phyloP scores from a whole-genome alignment of 2,888 invertebrate species.

The Drosophila imparisetae region DNA sequence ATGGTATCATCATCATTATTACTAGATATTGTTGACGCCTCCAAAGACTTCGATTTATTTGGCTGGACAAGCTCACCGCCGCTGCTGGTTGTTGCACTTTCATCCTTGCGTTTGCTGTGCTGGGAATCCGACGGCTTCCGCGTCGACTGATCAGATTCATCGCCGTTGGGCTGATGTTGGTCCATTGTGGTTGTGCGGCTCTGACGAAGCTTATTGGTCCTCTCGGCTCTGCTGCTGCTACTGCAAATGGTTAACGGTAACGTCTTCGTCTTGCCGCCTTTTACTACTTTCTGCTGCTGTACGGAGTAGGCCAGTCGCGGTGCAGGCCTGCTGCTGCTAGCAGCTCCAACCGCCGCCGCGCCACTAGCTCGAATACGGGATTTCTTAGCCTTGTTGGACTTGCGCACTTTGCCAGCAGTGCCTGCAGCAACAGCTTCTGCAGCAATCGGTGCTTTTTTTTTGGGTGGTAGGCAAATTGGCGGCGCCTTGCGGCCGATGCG shows the following conservation, averaged over 20 bases:
- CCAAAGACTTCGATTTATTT: background rate
- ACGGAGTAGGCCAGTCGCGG: constrained; percentile 47
- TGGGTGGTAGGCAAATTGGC: background rate
- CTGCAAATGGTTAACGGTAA: background rate
- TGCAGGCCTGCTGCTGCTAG: background rate
- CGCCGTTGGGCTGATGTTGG: constrained; percentile 33
- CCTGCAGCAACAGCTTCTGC: background rate
- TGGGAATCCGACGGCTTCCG: constrained; percentile 24
- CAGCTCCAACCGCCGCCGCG: background rate
- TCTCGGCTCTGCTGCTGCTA: background rate
- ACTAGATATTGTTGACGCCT: background rate
- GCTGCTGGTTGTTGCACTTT: background rate
- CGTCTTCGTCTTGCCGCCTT: background rate
- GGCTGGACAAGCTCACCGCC: constrained; percentile 4
- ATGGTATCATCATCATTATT: constrained; percentile 1
- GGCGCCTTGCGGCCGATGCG: constrained; percentile 2
- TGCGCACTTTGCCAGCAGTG: background rate
- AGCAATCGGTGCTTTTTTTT: background rate
- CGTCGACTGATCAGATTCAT: constrained; percentile 36
- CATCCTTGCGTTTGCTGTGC: constrained; percentile 35
- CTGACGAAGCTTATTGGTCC: constrained; percentile 3
- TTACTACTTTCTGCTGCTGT: constrained; percentile 12
- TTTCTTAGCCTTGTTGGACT: constrained; percentile 20
- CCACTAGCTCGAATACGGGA: constrained; percentile 7
- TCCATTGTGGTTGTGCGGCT: constrained; percentile 21